Evolutionary conservation across 2,113 vertebrate genomes (phyloP).

Genomic region (Cyphomyrus discorhynchus): DNA sequence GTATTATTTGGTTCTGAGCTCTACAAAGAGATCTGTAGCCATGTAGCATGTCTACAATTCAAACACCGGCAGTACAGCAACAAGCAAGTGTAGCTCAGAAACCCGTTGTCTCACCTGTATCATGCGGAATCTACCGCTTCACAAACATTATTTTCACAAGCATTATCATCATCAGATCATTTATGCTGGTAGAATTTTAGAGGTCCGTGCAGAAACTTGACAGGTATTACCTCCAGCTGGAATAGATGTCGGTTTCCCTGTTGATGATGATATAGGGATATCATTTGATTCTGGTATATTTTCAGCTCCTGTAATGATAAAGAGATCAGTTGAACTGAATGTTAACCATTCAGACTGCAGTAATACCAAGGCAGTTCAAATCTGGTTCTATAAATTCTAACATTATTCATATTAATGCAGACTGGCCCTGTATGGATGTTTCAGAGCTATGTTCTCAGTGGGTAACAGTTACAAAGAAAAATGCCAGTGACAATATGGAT

Average conservation of each 20-base stretch:
- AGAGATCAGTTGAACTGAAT: background rate
- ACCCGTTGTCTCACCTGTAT: background rate
- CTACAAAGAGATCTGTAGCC: background rate
- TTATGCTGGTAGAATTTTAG: background rate
- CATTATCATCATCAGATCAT: background rate
- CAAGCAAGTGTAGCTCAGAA: background rate
- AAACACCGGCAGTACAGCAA: background rate
- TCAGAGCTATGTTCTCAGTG: background rate
- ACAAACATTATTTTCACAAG: background rate
- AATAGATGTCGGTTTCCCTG: background rate
- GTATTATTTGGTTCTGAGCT: too few relatives aligned
- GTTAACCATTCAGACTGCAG: background rate
- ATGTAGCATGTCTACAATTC: background rate
- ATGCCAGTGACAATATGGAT: background rate
- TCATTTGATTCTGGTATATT: rapidly evolving
- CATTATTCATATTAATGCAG: background rate
- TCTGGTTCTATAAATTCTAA: background rate
- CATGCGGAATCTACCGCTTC: background rate
- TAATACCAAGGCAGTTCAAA: background rate
- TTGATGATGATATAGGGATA: background rate
- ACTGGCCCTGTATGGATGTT: background rate
- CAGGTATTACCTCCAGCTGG: background rate
- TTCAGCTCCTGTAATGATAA: background rate
- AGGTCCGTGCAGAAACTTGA: background rate
- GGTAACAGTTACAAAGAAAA: background rate